Evolutionary conservation across 92 coral and sea anemone species (phyloP).

Genomic region (Porites rus): DNA sequence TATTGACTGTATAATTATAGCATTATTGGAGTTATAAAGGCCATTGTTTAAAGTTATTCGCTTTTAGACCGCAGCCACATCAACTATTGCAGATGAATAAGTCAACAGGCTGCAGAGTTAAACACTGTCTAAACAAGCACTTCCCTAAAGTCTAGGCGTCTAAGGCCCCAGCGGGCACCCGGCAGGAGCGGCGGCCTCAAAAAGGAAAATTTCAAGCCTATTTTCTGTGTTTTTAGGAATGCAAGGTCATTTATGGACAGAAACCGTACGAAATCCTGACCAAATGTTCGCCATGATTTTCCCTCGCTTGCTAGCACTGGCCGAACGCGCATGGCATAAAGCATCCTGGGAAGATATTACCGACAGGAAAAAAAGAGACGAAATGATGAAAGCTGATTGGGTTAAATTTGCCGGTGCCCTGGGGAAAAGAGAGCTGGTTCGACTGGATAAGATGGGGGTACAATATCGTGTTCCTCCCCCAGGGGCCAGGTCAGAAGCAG

Average conservation of each 20-base stretch:
- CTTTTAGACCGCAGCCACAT: too few relatives aligned
- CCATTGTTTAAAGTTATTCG: too few relatives aligned
- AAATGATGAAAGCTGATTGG: constrained; percentile 70
- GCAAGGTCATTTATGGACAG: constrained; percentile 93
- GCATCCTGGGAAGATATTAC: constrained; percentile 85
- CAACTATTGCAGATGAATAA: too few relatives aligned
- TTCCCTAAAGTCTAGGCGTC: too few relatives aligned
- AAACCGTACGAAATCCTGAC: constrained; percentile 88
- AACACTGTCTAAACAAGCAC: too few relatives aligned
- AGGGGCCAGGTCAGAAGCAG: constrained; percentile 74
- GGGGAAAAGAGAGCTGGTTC: constrained; percentile 84
- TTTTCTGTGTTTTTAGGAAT: constrained; percentile 61
- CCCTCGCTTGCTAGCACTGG: constrained; percentile 89
- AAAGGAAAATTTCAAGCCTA: neutral
- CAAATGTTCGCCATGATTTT: constrained; percentile 89
- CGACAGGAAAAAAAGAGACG: constrained; percentile 57
- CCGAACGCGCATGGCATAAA: constrained; percentile 98
- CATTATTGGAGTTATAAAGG: too few relatives aligned
- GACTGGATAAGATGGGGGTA: constrained; percentile 83
- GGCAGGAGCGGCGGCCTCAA: too few relatives aligned
- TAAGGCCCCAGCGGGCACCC: too few relatives aligned
- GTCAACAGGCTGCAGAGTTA: too few relatives aligned
- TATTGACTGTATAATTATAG: too few relatives aligned
- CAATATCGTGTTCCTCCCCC: constrained; percentile 84
- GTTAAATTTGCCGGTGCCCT: constrained; percentile 81